Conservation (phyloP, 2,888 invertebrate genomes). For the Spilosoma lubricipeda region DNA sequence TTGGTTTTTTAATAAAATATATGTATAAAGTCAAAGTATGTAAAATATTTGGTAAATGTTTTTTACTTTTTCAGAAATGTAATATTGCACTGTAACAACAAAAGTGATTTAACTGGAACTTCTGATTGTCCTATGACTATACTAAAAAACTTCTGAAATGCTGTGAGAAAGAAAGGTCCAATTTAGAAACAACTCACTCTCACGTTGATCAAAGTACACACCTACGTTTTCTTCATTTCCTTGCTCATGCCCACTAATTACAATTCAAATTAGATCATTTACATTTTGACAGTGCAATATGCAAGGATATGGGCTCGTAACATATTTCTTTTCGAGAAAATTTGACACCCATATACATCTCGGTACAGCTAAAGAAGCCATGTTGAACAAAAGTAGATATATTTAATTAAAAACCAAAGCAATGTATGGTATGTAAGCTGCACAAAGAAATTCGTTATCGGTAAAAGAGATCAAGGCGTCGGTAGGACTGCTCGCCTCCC, state of each 20-base stretch:
- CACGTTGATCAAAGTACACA: background rate
- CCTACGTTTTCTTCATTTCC: background rate
- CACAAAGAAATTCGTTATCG: conserved; percentile 57
- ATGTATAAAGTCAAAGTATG: background rate
- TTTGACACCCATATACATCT: background rate
- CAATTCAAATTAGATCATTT: background rate
- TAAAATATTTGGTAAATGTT: background rate
- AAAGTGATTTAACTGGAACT: no score
- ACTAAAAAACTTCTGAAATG: background rate
- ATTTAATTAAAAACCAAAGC: background rate
- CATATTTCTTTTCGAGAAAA: background rate
- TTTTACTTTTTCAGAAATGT: background rate
- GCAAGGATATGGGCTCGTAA: background rate
- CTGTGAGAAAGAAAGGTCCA: background rate
- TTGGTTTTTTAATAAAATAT: conserved; percentile 4
- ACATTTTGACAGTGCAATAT: background rate
- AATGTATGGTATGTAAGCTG: background rate
- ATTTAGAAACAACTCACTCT: no score
- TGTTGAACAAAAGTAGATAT: background rate
- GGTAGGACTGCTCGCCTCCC: conserved; percentile 52
- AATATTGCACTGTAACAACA: background rate
- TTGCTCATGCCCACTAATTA: background rate
- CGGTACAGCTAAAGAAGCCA: background rate
- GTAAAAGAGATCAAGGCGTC: conserved; percentile 63
- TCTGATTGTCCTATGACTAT: background rate